Conservation (phyloP, 2,113 vertebrate genomes). For the Megaptera novaeangliae region DNA sequence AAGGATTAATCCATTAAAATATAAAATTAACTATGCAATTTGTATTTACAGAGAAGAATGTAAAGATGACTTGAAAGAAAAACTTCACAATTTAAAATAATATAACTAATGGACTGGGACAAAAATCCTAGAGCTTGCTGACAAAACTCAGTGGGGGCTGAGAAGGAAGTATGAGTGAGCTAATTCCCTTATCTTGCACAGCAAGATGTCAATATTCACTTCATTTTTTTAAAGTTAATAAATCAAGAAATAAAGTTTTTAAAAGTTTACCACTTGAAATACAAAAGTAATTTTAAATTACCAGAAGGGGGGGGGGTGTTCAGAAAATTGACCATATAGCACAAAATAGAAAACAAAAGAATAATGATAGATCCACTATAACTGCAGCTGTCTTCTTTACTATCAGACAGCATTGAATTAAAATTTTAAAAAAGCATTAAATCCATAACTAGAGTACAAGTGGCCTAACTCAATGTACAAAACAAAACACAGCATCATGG, state of each 20-base stretch:
- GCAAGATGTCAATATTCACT: not conserved
- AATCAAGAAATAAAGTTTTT: not conserved
- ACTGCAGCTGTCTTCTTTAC: not conserved
- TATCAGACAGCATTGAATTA: not conserved
- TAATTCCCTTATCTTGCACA: not conserved
- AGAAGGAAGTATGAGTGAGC: not conserved
- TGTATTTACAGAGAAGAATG: not conserved
- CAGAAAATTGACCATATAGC: not conserved
- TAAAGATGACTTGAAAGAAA: not conserved
- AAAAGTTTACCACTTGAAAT: not conserved
- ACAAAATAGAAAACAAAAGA: not conserved
- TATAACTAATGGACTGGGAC: not conserved
- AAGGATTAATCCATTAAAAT: not conserved
- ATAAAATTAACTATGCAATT: not conserved
- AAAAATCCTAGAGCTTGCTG: not conserved
- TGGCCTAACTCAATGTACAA: not conserved
- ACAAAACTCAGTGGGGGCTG: not conserved
- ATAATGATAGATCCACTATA: not conserved
- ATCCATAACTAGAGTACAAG: not conserved
- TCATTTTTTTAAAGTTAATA: conserved; percentile 31
- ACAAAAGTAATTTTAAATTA: conserved; percentile 18
- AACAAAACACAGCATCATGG: not conserved
- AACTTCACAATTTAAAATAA: not conserved
- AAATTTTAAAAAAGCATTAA: not conserved
- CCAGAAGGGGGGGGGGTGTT: not conserved